Evolutionary conservation across 2,888 invertebrate species (phyloP), one percentile per base, ranked within the genome.

Genomic region (Operophtera brumata): DNA sequence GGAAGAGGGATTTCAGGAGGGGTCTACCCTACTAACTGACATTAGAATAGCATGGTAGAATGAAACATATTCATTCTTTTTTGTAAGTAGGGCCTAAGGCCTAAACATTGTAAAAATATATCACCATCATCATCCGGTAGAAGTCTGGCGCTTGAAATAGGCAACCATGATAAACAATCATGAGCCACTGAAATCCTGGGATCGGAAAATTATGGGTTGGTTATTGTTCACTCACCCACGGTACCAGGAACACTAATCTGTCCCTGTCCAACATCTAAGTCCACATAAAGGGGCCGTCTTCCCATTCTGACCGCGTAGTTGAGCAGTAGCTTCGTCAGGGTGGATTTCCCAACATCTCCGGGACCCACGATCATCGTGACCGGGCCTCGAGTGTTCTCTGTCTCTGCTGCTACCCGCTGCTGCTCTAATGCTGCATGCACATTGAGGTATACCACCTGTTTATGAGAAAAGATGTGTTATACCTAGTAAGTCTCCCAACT

Each of bases 221-320:
- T 20, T 20, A 20, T 20, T 20, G 20, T 20, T 12, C 42, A 42
- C 78, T 76, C 67, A 93, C 94, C 97, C 57, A 99, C 92, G 20
- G 97, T 97, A 8, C 98, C 98, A 0, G 98, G 97, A 59, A 98
- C 94, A 37, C 97, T 95, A 54, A 98, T 95, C 56, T 94, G 93
- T 0, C 97, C 97, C 84, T 99, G 99, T 0, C 98, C 99, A 0
- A 98, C 96, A 90, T 99, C 99, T 32, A 99, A 85, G 75, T 99
- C 99, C 0, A 98, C 97, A 82, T 94, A 97, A 52, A 99, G 94
- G 0, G 99, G 99, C 14, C 96, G 90, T 42, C 96, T 87, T 0
- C 95, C 96, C 91, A 97, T 93, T 59, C 99, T 91, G 0, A 98
- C 98, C 0, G 97, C 98, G 81, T 99, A 99, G 85, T 99, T 99